These are phyloP conservation scores for Habropoda laboriosa DNA, from an alignment of 1,140 invertebrate species.

Conservation along the genomic window DNA sequence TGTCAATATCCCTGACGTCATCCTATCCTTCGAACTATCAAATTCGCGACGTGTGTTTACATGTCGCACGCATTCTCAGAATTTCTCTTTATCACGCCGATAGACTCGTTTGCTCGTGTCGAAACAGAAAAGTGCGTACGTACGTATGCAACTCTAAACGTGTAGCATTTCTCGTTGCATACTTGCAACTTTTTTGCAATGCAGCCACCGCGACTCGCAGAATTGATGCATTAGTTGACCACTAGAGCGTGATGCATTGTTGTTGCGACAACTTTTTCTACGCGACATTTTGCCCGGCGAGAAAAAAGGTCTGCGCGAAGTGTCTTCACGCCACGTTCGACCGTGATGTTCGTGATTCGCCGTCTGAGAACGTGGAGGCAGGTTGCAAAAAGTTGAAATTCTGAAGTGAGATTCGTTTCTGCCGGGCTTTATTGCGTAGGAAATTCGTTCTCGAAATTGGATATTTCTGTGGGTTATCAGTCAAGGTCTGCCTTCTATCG, in stretches of 20 bases:
- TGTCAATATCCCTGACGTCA: background rate
- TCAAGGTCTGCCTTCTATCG: too few relatives aligned
- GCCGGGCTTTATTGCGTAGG: background rate
- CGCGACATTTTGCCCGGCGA: background rate
- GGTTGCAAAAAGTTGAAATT: background rate
- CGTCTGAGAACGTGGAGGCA: too few relatives aligned
- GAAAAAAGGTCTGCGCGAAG: background rate
- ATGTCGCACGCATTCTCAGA: background rate
- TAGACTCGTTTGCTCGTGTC: background rate
- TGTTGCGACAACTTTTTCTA: conserved; percentile 21
- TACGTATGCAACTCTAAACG: conserved; percentile 33
- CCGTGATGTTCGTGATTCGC: too few relatives aligned
- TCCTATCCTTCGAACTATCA: background rate
- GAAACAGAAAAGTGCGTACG: too few relatives aligned
- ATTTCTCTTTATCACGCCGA: background rate
- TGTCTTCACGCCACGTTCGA: conserved; percentile 7
- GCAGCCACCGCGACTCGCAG: background rate
- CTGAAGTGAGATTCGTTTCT: background rate
- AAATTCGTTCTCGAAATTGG: background rate
- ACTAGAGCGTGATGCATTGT: conserved; percentile 33
- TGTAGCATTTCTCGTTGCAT: background rate
- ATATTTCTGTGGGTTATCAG: too few relatives aligned
- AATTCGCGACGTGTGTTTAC: background rate
- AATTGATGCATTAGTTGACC: conserved; percentile 1
- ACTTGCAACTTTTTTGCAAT: background rate